Conservation (phyloP, 1,140 invertebrate species). For the Drosophila paulistorum region DNA sequence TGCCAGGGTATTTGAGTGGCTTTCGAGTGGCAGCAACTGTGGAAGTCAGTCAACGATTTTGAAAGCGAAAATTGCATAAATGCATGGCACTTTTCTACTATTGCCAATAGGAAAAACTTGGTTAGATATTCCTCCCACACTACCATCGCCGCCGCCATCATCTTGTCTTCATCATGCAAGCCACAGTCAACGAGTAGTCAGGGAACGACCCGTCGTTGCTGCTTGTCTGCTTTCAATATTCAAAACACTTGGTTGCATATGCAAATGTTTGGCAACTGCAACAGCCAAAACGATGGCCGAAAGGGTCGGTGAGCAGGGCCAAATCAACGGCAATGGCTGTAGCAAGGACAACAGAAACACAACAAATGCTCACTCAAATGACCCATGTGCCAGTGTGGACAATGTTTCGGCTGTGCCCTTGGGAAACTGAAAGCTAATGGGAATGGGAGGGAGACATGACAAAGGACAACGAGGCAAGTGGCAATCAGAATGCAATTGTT, state of each 20-base stretch:
- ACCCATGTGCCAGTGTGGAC: slow-evolving; percentile 57
- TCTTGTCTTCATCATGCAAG: not conserved
- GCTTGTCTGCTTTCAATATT: slow-evolving; percentile 72
- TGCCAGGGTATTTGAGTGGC: slow-evolving; percentile 78
- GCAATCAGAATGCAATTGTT: slow-evolving; percentile 79
- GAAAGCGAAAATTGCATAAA: slow-evolving; percentile 78
- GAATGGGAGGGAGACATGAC: not conserved
- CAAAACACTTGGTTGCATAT: slow-evolving; percentile 75
- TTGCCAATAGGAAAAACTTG: slow-evolving; percentile 35
- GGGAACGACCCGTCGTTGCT: slow-evolving; percentile 9
- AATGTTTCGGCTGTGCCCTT: slow-evolving; percentile 38
- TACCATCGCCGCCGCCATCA: not conserved
- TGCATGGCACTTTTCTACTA: slow-evolving; percentile 78
- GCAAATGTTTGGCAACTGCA: slow-evolving; percentile 66
- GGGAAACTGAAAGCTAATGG: slow-evolving; percentile 49
- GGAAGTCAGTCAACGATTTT: slow-evolving; percentile 51
- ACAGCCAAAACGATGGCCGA: slow-evolving; percentile 20
- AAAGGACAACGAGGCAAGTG: slow-evolving; percentile 15
- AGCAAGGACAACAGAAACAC: slow-evolving; percentile 44
- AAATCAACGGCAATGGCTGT: slow-evolving; percentile 43
- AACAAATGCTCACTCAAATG: slow-evolving; percentile 79
- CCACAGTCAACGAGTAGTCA: not conserved
- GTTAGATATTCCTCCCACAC: slow-evolving; percentile 40
- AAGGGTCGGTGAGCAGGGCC: not conserved
- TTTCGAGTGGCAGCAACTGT: slow-evolving; percentile 62